Conservation (phyloP, 2,888 invertebrate species). For the Alitta virens region DNA sequence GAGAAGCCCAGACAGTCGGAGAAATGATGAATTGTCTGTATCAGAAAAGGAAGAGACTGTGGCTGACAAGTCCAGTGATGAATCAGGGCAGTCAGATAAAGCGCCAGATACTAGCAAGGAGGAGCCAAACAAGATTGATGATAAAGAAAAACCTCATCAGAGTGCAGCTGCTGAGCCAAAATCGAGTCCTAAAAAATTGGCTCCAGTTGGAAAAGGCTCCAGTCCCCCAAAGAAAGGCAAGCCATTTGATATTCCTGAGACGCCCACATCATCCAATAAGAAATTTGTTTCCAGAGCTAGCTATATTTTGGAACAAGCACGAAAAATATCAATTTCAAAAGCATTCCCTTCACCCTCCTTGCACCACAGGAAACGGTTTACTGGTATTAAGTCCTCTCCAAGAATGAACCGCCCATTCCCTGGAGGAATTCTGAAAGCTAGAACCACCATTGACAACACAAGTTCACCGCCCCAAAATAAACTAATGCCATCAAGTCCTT, state of each 20-base stretch:
- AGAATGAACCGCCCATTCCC: not conserved
- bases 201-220: not conserved
- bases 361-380: slow-evolving; percentile 11
- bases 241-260: slow-evolving; percentile 16
- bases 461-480: slow-evolving; percentile 6
- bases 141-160: not conserved
- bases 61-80: too few relatives aligned
- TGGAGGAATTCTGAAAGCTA: not conserved
- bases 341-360: not conserved
- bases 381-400: slow-evolving; percentile 2
- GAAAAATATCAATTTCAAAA: not conserved
- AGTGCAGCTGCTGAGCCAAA: not conserved
- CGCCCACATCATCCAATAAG: slow-evolving; percentile 5
- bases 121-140: not conserved
- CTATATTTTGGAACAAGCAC: slow-evolving; percentile 16
- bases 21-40: too few relatives aligned
- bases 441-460: not conserved
- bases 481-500: slow-evolving; percentile 7
- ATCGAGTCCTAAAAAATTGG: not conserved
- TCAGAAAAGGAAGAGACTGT: too few relatives aligned
- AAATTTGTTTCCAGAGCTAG: slow-evolving; percentile 15
- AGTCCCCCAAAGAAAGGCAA: not conserved
- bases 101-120: not conserved
- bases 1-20: too few relatives aligned
- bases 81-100: not conserved